phyloP scores from a whole-genome alignment of 2,113 vertebrate species.

The Mola mola region DNA sequence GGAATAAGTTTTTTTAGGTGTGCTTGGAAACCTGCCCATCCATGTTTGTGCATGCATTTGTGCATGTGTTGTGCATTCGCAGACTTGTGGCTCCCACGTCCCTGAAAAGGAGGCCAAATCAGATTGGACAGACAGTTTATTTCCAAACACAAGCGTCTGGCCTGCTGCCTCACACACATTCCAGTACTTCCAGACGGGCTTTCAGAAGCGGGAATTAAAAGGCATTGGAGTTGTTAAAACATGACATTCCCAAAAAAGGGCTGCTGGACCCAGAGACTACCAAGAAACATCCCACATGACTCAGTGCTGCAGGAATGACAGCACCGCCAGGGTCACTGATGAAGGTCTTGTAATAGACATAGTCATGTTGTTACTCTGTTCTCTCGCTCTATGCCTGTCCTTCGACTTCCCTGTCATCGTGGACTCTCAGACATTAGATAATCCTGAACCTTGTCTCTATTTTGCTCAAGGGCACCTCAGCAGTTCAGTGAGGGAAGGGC shows the following conservation, averaged over 20 bases:
- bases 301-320: slow-evolving; percentile 97
- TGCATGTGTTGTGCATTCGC: slow-evolving; percentile 36
- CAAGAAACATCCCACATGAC: slow-evolving; percentile 95
- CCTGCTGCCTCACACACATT: slow-evolving; percentile 87
- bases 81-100: slow-evolving; percentile 70
- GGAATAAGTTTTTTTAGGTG: slow-evolving; percentile 30
- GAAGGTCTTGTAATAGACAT: slow-evolving; percentile 67
- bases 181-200: slow-evolving; percentile 91
- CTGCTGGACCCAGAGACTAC: slow-evolving; percentile 89
- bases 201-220: slow-evolving; percentile 82
- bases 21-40: slow-evolving; percentile 10
- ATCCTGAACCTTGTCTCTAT: slow-evolving; percentile 8
- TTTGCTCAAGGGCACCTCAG: slow-evolving; percentile 17
- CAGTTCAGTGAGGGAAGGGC: background rate
- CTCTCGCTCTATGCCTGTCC: slow-evolving; percentile 31
- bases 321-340: slow-evolving; percentile 85
- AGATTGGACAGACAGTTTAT: slow-evolving; percentile 73
- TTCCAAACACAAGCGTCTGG: slow-evolving; percentile 84
- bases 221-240: slow-evolving; percentile 91
- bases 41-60: slow-evolving; percentile 31
- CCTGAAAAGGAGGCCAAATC: slow-evolving; percentile 77
- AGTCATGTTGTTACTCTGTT: slow-evolving; percentile 30
- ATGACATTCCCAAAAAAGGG: slow-evolving; percentile 99
- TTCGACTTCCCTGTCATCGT: slow-evolving; percentile 20
- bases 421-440: slow-evolving; percentile 17